Evolutionary conservation across 1,140 invertebrate species (phyloP), one percentile per base, ranked within the genome.

Genomic region (Drosophila ogumai): DNA sequence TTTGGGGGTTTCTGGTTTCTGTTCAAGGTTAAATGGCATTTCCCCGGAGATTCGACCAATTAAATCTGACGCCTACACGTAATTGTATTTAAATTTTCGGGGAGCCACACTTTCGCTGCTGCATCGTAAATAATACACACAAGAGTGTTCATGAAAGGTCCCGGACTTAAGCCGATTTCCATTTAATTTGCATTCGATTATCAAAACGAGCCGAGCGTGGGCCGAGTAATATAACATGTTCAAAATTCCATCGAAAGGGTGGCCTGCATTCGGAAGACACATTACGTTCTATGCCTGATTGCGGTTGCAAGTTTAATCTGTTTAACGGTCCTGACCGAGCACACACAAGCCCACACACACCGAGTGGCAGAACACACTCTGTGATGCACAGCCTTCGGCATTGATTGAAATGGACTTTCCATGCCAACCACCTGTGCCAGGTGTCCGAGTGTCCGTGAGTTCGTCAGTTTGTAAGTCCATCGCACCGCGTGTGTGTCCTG

Each of bases 371-470:
- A 47, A 13, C 56, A 31, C 59, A 36, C 44, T 43, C 34, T 43
- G 52, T 72, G 50, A 76, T 75, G 56, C 63, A 79, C 10, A 46
- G 64, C 80, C 75, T 52, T 64, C 47, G 58, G 74, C 65, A 56
- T 38, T 82, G 78, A 76, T 80, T 85, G 63, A 71, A 64, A 64
- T 85, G 66, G 41, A 81, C 64, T 68, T 77, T 46, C 47, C 50
- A 43, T 78, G 61, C 79, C 19, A 54, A 15, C 44, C 46, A 31
- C 40, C 49, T 71, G 22, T 22, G 49, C 17, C 22, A 54, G 59
- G 40, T 65, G 38, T 49, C 15, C 43, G 17, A 10, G 22, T 50
- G 15, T 41, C 15, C 22, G 28, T 47, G 28, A 22, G 58, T 13
- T n/a, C 15, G 17, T 22, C 1, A n/a, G 17, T 68, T 28, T 28